Conservation (phyloP, 2,797 vertebrate genomes). For the Hoplostethus mediterraneus region DNA sequence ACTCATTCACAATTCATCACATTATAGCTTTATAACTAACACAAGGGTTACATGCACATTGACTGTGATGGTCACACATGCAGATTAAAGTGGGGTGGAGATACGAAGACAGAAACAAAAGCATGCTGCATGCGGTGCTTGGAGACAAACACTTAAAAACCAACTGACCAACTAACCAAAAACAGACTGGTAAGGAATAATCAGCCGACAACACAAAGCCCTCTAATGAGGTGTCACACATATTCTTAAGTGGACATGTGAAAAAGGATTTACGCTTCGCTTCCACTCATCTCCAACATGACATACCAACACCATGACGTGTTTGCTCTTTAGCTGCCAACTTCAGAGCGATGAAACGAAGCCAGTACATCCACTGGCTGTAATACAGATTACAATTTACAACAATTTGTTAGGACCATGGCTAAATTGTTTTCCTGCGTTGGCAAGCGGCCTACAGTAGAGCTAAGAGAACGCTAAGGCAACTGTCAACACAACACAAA, state of each 20-base stretch:
- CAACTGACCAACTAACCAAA: neutral
- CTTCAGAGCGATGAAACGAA: slow-evolving; percentile 44
- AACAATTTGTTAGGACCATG: slow-evolving; percentile 70
- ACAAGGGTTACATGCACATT: too few species aligned
- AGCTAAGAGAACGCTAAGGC: slow-evolving; percentile 2
- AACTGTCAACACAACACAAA: slow-evolving; percentile 28
- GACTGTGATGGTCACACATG: neutral
- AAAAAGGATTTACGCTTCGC: slow-evolving; percentile 21
- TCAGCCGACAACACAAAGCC: slow-evolving; percentile 10
- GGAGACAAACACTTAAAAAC: too few species aligned
- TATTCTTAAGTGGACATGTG: slow-evolving; percentile 5
- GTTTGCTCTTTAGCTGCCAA: slow-evolving; percentile 56
- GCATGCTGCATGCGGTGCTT: neutral
- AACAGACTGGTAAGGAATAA: slow-evolving; percentile 35
- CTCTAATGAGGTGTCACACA: slow-evolving; percentile 40
- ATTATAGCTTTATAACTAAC: neutral
- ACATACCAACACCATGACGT: slow-evolving; percentile 34
- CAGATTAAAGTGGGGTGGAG: neutral
- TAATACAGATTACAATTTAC: slow-evolving; percentile 66
- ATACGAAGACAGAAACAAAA: neutral
- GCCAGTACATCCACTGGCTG: slow-evolving; percentile 62
- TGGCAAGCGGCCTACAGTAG: slow-evolving; percentile 46
- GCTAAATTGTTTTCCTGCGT: slow-evolving; percentile 71
- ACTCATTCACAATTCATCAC: neutral
- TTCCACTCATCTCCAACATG: slow-evolving; percentile 46